These are phyloP conservation scores for Acropora tenuis DNA, from an alignment of 64 coral and sea anemone species.

Conservation along the genomic window DNA sequence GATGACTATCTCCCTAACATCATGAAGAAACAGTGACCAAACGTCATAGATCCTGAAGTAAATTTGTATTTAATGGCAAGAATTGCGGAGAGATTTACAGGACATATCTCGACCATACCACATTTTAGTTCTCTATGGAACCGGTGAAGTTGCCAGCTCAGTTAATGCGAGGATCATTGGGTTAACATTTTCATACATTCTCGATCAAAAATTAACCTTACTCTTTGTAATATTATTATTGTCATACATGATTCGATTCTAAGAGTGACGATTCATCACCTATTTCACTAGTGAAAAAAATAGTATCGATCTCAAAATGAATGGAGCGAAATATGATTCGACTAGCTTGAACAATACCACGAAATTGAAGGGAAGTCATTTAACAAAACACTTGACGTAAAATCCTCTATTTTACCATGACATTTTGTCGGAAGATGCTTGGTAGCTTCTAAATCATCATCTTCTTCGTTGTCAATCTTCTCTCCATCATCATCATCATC, in stretches of 20 bases:
- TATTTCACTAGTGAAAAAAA: too few species aligned
- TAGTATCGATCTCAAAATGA: too few species aligned
- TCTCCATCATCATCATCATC: slow-evolving; percentile 39
- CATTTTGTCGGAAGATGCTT: slow-evolving; percentile 84
- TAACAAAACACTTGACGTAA: neutral
- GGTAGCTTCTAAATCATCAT: slow-evolving; percentile 48
- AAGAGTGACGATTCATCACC: too few species aligned
- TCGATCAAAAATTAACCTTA: slow-evolving; percentile 17
- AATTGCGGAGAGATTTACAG: too few species aligned
- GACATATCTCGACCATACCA: too few species aligned
- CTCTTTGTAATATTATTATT: slow-evolving; percentile 73
- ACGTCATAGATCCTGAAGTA: neutral
- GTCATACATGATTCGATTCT: neutral
- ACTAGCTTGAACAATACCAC: too few species aligned
- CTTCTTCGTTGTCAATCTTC: slow-evolving; percentile 11
- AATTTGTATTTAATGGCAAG: neutral
- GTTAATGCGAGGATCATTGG: too few species aligned
- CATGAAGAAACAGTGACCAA: neutral
- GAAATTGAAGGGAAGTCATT: too few species aligned
- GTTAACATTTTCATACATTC: neutral
- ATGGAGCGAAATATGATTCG: too few species aligned
- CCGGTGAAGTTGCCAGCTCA: neutral
- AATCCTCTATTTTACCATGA: slow-evolving; percentile 55
- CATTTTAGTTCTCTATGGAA: too few species aligned
- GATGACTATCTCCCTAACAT: slow-evolving; percentile 43